phyloP scores from a whole-genome alignment of 2,888 invertebrate genomes.

The Amblyteles armatorius region DNA sequence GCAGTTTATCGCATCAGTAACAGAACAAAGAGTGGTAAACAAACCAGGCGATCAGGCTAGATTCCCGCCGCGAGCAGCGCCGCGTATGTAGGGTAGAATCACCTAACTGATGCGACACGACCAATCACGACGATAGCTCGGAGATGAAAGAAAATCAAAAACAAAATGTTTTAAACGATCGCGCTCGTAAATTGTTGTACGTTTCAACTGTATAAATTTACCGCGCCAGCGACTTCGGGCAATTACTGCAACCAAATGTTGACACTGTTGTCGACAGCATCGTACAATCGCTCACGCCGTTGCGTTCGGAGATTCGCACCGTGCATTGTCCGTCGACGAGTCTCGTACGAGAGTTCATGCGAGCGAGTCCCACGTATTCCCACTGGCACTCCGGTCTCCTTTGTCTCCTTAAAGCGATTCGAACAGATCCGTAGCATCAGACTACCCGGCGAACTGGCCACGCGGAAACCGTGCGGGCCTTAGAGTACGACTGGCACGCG shows the following conservation, averaged over 20 bases:
- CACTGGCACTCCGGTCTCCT: background rate
- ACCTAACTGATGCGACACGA: background rate
- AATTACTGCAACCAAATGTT: background rate
- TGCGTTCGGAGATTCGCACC: constrained; percentile 4
- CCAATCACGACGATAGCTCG: background rate
- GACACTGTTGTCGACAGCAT: constrained; percentile 22
- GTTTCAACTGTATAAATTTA: background rate
- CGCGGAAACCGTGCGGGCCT: too few relatives aligned
- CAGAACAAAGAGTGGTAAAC: constrained; percentile 37
- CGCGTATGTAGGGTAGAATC: constrained; percentile 17
- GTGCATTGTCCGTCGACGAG: background rate
- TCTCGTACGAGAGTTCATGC: constrained; percentile 26
- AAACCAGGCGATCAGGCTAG: constrained; percentile 52
- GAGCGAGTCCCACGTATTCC: constrained; percentile 34
- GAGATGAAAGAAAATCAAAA: background rate
- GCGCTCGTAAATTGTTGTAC: background rate
- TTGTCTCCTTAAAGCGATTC: background rate
- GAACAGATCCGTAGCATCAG: background rate
- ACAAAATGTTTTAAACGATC: background rate
- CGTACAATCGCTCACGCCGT: constrained; percentile 16
- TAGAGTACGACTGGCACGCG: too few relatives aligned
- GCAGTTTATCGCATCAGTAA: constrained; percentile 25
- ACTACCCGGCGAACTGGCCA: too few relatives aligned
- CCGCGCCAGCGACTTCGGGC: background rate
- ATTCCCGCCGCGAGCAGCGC: constrained; percentile 43